phyloP scores from a whole-genome alignment of 2,888 invertebrate species.

The Nomada hirtipes region DNA sequence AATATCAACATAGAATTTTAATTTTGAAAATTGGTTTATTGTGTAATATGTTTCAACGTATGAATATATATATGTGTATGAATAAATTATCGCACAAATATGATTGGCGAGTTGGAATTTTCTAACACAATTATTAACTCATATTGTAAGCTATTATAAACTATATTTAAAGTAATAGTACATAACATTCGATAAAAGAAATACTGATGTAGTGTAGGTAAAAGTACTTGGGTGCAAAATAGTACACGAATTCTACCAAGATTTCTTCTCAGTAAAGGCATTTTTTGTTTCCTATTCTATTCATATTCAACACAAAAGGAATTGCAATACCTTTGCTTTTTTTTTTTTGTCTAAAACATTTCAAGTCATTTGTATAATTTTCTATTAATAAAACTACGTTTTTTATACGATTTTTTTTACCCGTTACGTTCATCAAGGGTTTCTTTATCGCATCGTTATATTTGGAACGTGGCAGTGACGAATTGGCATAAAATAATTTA shows the following conservation, averaged over 20 bases:
- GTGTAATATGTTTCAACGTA: constrained; percentile 29
- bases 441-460: neutral
- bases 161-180: constrained; percentile 30
- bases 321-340: constrained; percentile 3
- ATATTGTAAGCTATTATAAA: constrained; percentile 22
- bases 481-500: constrained; percentile 22
- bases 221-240: constrained; percentile 31
- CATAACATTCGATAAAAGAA: constrained; percentile 32
- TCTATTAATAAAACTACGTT: neutral
- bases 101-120: neutral
- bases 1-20: constrained; percentile 19
- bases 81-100: constrained; percentile 46
- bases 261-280: constrained; percentile 6
- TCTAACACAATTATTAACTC: neutral
- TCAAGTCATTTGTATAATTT: neutral
- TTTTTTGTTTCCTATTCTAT: neutral
- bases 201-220: constrained; percentile 43
- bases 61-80: constrained; percentile 17
- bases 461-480: constrained; percentile 53
- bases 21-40: neutral
- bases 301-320: neutral
- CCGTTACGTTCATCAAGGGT: neutral
- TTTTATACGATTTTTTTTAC: neutral
- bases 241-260: neutral
- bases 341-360: neutral